Base-by-base conservation (phyloP, 1,140 invertebrate species). In the Zophobas atratus region DNA sequence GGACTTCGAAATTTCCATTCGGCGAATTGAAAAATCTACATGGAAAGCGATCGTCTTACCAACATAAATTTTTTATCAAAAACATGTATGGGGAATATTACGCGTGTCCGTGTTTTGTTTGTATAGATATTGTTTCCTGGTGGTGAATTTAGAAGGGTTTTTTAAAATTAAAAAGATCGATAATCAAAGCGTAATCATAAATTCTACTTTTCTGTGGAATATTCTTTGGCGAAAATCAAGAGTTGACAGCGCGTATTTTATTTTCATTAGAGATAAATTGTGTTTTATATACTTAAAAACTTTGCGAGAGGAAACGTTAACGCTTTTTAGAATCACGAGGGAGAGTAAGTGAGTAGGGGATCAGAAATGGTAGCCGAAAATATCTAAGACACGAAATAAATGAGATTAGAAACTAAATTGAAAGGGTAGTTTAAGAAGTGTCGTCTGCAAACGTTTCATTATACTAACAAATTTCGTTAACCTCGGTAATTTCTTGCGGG, bases 251-350 rank as follows among this genome's bases (percentile, higher is more conserved):
- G 3, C 4, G 49, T 51, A 20, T 51, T 51, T 51, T 51, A 51
- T 51, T 51, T 51, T 51, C 49, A 20, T 51, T 51, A 51, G n/a
- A 51, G 2, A 51, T 51, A 51, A 51, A 51, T 51, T 51, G n/a
- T 20, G n/a, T 51, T 51, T 51, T 51, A 51, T 51, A 20, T 51
- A 51, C 4, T 51, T 51, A 51, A 51, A 51, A 51, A 51, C 6
- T 51, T 51, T 20, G 49, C 20, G 49, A 20, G n/a, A 51, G 20
- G n/a, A 46, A 8, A 20, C 20, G 6, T 46, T 46, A 8, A 8
- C 43, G 43, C 43, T 46, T 46, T 46, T 46, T 46, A 46, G 6
- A 46, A 46, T 46, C 43, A 46, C 2, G 4, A n/a, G 4, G 49
- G 8, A 46, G 49, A 2, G 49, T 6, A 51, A 51, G 49, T 6